Evolutionary conservation across 2,113 vertebrate species (phyloP).

Genomic region (Reinhardtius hippoglossoides): DNA sequence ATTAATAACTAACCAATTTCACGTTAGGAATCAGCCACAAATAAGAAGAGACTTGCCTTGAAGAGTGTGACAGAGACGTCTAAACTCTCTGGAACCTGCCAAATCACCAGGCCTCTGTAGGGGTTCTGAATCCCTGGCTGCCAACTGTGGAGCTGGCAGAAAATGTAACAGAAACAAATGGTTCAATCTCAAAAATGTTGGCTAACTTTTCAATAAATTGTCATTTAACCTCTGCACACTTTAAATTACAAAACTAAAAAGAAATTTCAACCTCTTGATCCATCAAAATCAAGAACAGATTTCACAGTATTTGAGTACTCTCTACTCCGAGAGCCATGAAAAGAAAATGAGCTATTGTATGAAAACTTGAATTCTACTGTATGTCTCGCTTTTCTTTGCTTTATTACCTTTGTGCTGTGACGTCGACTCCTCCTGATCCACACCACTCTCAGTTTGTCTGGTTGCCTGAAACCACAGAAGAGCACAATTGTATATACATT

Average conservation of each 20-base stretch:
- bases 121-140: constrained; percentile 92
- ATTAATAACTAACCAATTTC: background rate
- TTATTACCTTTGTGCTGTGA: constrained; percentile 87
- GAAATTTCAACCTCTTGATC: too few relatives aligned
- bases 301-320: too few relatives aligned
- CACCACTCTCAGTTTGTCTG: constrained; percentile 90
- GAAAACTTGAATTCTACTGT: too few relatives aligned
- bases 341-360: too few relatives aligned
- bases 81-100: constrained; percentile 90
- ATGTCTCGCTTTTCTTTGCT: background rate
- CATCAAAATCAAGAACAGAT: too few relatives aligned
- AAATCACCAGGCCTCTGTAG: constrained; percentile 88
- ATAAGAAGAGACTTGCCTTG: constrained; percentile 77
- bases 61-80: constrained; percentile 90
- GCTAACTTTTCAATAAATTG: background rate
- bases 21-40: background rate
- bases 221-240: background rate
- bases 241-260: background rate
- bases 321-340: too few relatives aligned
- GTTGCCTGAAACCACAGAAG: constrained; percentile 84
- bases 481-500: background rate
- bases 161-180: background rate
- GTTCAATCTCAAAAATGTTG: background rate
- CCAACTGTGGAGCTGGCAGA: constrained; percentile 88
- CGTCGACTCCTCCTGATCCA: constrained; percentile 90